phyloP scores from a whole-genome alignment of 2,113 vertebrate species.

The Myanophis thanlyinensis region DNA sequence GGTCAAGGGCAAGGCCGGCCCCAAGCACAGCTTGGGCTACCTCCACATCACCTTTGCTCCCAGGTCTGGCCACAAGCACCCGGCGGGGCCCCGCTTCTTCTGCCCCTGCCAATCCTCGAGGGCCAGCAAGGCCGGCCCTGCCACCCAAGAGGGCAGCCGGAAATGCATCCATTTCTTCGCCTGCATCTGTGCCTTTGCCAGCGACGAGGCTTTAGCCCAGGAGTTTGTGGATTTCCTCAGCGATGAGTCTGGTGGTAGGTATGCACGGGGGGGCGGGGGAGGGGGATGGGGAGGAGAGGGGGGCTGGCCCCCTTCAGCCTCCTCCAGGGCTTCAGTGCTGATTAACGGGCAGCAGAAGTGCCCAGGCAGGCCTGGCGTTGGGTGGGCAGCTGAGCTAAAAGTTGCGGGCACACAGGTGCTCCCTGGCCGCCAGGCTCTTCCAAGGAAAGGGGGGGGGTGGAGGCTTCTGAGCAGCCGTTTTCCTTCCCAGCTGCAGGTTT shows the following conservation, averaged over 20 bases:
- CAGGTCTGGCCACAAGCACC: conserved; percentile 46
- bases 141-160: conserved; percentile 33
- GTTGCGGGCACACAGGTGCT: background rate
- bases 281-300: background rate
- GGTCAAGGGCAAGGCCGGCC: conserved; percentile 82
- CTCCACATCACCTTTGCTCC: conserved; percentile 81
- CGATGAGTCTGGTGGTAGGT: conserved; percentile 72
- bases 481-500: conserved; percentile 57
- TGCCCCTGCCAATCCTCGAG: conserved; percentile 72
- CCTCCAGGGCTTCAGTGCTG: background rate
- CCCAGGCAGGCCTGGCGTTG: background rate
- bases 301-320: background rate
- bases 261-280: background rate
- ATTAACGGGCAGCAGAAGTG: too few relatives aligned
- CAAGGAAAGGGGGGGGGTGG: background rate
- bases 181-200: conserved; percentile 88
- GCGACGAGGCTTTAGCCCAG: conserved; percentile 82
- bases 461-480: background rate
- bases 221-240: conserved; percentile 85
- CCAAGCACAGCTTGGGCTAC: conserved; percentile 81
- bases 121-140: conserved; percentile 29
- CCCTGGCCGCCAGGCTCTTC: background rate
- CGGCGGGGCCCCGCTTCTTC: conserved; percentile 67
- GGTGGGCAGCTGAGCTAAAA: background rate
- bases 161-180: conserved; percentile 91